Evolutionary conservation across 2,113 vertebrate genomes (phyloP).

Genomic region (Beaufortia kweichowensis): DNA sequence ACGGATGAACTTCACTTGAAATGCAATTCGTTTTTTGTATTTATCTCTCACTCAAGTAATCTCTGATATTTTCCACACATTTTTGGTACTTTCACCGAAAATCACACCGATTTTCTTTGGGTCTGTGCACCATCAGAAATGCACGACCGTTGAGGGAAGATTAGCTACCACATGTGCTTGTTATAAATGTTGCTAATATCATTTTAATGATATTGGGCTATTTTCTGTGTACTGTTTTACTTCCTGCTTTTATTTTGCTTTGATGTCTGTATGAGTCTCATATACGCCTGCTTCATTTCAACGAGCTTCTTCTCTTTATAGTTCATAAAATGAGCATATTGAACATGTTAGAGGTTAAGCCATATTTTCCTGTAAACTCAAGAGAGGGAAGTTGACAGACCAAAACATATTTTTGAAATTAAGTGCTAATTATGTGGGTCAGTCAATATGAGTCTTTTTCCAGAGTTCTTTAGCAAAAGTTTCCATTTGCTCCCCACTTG

Average conservation of each 20-base stretch:
- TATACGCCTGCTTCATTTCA: not conserved
- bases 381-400: constrained; percentile 76
- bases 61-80: too few species aligned
- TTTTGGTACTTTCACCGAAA: too few species aligned
- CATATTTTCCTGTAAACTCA: constrained; percentile 73
- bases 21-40: too few species aligned
- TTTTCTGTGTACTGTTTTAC: not conserved
- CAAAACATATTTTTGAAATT: constrained; percentile 76
- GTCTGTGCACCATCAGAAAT: too few species aligned
- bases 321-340: constrained; percentile 76
- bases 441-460: constrained; percentile 70
- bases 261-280: not conserved
- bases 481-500: not conserved
- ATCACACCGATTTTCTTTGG: too few species aligned
- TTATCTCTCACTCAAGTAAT: too few species aligned
- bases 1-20: too few species aligned
- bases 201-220: constrained; percentile 2
- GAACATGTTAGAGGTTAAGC: constrained; percentile 73
- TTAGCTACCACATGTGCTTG: constrained; percentile 4
- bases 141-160: too few species aligned
- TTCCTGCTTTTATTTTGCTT: constrained; percentile 9
- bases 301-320: constrained; percentile 38
- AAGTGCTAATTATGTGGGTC: constrained; percentile 77
- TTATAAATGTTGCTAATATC: constrained; percentile 1
- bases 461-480: too few species aligned